These are phyloP conservation scores for Molossus molossus DNA, from an alignment of 2,797 vertebrate species.

Conservation along the genomic window DNA sequence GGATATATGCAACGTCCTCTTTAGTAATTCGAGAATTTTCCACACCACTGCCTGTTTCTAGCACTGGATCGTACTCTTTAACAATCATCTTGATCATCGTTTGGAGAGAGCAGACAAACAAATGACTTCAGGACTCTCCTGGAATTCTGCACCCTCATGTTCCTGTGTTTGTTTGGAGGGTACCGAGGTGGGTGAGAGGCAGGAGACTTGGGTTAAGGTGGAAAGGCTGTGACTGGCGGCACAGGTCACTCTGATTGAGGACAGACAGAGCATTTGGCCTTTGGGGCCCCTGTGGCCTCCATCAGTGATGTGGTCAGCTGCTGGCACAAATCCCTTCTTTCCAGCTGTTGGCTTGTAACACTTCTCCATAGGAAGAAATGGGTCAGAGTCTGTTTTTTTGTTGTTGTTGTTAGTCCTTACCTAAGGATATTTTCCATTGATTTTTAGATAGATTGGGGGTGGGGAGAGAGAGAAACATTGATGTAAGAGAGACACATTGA, in stretches of 20 bases:
- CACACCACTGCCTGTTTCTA: neutral
- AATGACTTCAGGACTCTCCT: neutral
- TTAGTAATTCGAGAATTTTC: neutral
- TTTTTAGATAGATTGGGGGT: too few relatives aligned
- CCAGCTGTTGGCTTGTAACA: neutral
- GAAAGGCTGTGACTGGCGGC: neutral
- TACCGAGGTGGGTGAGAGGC: neutral
- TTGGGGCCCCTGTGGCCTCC: rapidly evolving
- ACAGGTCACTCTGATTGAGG: neutral
- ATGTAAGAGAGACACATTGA: too few relatives aligned
- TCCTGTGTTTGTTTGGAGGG: neutral
- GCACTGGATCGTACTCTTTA: neutral
- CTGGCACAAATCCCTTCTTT: neutral
- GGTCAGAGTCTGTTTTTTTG: neutral
- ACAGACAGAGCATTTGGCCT: neutral
- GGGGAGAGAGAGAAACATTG: too few relatives aligned
- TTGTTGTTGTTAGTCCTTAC: too few relatives aligned
- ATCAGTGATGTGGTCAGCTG: neutral
- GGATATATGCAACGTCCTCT: neutral
- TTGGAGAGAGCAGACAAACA: neutral
- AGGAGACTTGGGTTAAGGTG: neutral
- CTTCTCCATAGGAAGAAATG: neutral
- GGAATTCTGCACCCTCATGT: neutral
- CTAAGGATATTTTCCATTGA: too few relatives aligned
- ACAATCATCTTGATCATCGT: neutral